These are phyloP conservation scores for Drosophila elegans DNA, from an alignment of 1,140 invertebrate genomes.

Conservation along the genomic window DNA sequence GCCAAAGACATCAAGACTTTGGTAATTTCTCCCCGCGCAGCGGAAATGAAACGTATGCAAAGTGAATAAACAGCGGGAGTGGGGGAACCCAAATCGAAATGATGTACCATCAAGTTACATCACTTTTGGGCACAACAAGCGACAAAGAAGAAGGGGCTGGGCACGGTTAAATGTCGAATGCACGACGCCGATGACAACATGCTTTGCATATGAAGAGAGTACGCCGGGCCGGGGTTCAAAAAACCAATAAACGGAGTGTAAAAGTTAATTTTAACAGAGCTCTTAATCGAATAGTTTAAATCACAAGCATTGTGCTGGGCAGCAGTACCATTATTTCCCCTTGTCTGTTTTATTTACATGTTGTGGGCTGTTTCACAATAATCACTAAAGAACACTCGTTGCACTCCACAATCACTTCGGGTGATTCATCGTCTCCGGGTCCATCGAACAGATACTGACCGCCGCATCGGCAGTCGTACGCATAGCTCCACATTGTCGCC, in stretches of 20 bases:
- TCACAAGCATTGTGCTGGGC: constrained; percentile 23
- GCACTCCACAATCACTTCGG: constrained; percentile 82
- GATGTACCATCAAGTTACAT: constrained; percentile 60
- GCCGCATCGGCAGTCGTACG: constrained; percentile 80
- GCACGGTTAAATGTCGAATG: constrained; percentile 29
- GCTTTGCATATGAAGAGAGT: constrained; percentile 58
- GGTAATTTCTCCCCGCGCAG: constrained; percentile 43
- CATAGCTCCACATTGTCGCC: constrained; percentile 53
- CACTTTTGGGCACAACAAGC: constrained; percentile 55
- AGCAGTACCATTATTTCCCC: constrained; percentile 15
- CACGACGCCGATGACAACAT: constrained; percentile 51
- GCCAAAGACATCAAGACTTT: constrained; percentile 43
- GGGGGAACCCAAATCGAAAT: constrained; percentile 43
- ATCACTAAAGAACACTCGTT: constrained; percentile 83
- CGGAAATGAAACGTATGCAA: constrained; percentile 60
- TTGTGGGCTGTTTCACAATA: constrained; percentile 62
- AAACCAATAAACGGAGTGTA: constrained; percentile 60
- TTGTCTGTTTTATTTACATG: constrained; percentile 29
- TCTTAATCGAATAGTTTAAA: constrained; percentile 44
- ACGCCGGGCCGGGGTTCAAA: constrained; percentile 54
- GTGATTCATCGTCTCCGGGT: constrained; percentile 52
- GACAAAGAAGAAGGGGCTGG: constrained; percentile 53
- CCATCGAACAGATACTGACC: constrained; percentile 79
- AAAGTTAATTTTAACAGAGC: constrained; percentile 32
- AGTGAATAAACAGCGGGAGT: constrained; percentile 23